Evolutionary conservation across 2,797 vertebrate genomes (phyloP), one percentile per base, ranked within the genome.

Genomic region (Heterohyrax brucei): DNA sequence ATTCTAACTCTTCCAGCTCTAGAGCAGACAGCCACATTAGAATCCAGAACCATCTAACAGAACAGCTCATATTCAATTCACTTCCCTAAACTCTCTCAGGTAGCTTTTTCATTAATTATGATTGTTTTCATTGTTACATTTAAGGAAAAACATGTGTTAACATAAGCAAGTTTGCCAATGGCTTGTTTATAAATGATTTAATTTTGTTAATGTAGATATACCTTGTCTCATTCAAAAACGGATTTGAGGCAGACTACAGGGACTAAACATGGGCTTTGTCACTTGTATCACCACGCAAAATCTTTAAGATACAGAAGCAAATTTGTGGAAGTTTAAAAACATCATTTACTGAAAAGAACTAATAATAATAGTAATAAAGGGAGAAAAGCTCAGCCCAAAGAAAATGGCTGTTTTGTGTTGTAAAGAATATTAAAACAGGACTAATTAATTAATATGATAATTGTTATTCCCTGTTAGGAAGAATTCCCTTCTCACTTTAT

Each of bases 111-210:
- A 84, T 87, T 94, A 81, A 97, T 83, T 81, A 78, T 56, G 48
- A 44, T 81, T 92, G 39, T 72, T 91, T 95, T 87, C 76, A 87
- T n/a, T 73, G 86, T 86, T 91, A 76, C 26, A 62, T 86, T 95
- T 93, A 97, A 95, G 73, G 48, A 83, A 89, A 95, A 95, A 83
- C 86, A 95, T 64, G 64, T 95, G 59, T 72, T 91, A 92, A 82
- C 48, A 82, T 90, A 93, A 81, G 46, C 24, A 96, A 75, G 48
- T 94, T 91, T 94, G 91, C 95, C 80, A 80, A 72, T 92, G 94
- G 91, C 84, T 92, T 96, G 56, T 94, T 95, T 96, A 83, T 80
- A 68, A 44, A 84, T 5, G 21, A 7, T 44, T 97, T 87, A 89
- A 86, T 94, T 96, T 89, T 92, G 84, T 91, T 93, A 87, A 82